Evolutionary conservation across 2,888 invertebrate species (phyloP), one percentile per base, ranked within the genome.

Genomic region (Spatulosminthurus flaviceps): DNA sequence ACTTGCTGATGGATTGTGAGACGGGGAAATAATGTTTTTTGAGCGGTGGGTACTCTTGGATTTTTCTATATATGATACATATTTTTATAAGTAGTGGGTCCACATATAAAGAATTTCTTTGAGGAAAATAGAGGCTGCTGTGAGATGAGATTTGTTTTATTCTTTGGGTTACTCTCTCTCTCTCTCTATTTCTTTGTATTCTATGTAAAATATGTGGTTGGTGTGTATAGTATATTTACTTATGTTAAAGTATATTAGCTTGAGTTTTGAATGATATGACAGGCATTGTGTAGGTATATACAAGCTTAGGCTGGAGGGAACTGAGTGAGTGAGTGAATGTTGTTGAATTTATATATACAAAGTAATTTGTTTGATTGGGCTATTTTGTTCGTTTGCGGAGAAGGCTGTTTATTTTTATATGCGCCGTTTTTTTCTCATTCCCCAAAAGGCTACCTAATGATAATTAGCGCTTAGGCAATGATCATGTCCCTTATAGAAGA

Each of bases 361-460:
- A 75, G 82, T 82, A 82, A 84, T 82, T 84, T 82, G 81, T 82
- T 82, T 84, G 84, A 84, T 84, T 83, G 82, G 83, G 80, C 83
- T 82, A 82, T 83, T 84, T 82, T 81, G 84, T 82, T 84, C 83
- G 81, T 82, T 80, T 81, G 82, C 71, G 24, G 24, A 70, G 70
- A 73, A 76, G 75, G 79, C 77, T 79, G 82, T 81, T 82, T 83
- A 81, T 79, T 82, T 82, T 78, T 80, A 81, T 81, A 79, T 77
- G 80, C 80, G 66, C 78, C 72, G 76, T 80, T 81, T 82, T 82
- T 82, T 79, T 78, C 74, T 64, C 24, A 67, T 79, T 76, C 83
- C 83, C 82, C 81, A 85, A 84, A 85, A 83, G 83, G 82, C 82
- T 73, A 77, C 80, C 83, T 85, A 85, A 85, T 85, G 85, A 85